phyloP scores from a whole-genome alignment of 1,140 invertebrate genomes.

The Armadillidium nasatum region DNA sequence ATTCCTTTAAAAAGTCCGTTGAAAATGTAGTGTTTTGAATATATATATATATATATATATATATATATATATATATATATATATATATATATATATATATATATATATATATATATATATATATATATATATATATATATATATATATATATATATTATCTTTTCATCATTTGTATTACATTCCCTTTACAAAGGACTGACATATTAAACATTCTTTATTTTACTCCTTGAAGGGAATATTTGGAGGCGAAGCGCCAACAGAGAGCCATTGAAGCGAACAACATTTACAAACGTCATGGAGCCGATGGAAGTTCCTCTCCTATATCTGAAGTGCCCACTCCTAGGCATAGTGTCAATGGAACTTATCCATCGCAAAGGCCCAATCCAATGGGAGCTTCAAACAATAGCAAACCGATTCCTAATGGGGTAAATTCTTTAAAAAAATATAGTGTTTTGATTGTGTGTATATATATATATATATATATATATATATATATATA shows the following conservation, averaged over 20 bases:
- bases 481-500: slow-evolving; percentile 32
- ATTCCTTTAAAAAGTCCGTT: too few relatives aligned
- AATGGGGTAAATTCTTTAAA: slow-evolving; percentile 38
- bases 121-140: too few relatives aligned
- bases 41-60: too few relatives aligned
- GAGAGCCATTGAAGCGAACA: slow-evolving; percentile 64
- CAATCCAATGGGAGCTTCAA: slow-evolving; percentile 25
- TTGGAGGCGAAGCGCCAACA: slow-evolving; percentile 80
- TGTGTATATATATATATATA: background rate
- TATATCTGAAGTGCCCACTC: slow-evolving; percentile 24
- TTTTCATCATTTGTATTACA: too few relatives aligned
- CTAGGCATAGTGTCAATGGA: background rate
- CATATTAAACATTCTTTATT: too few relatives aligned
- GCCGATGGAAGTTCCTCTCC: slow-evolving; percentile 32
- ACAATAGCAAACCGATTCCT: slow-evolving; percentile 26
- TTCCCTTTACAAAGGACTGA: too few relatives aligned
- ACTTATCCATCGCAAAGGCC: background rate
- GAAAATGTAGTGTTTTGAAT: too few relatives aligned
- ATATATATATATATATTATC: too few relatives aligned
- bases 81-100: too few relatives aligned
- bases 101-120: too few relatives aligned
- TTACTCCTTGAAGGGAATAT: slow-evolving; percentile 64
- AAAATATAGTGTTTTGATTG: too few relatives aligned
- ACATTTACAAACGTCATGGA: slow-evolving; percentile 57
- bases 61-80: too few relatives aligned